These are phyloP conservation scores for Nephila pilipes DNA, from an alignment of 1,140 invertebrate species.

Conservation along the genomic window DNA sequence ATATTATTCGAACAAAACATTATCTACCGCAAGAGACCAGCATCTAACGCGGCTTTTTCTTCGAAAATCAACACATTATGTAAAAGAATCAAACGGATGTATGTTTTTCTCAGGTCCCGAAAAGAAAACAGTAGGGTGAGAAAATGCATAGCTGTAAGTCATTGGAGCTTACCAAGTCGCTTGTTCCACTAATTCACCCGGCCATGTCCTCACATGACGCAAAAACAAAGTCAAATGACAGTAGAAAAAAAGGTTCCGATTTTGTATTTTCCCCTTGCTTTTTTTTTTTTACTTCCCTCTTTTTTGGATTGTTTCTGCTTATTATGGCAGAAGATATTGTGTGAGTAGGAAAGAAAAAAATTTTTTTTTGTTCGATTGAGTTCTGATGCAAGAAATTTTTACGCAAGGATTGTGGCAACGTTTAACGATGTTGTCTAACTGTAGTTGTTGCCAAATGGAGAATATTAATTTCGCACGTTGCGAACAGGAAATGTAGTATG, in stretches of 20 bases:
- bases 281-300: too few species aligned
- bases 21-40: neutral
- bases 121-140: neutral
- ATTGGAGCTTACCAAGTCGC: neutral
- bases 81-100: too few species aligned
- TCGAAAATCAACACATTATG: too few species aligned
- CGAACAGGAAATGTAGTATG: neutral
- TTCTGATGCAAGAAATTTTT: neutral
- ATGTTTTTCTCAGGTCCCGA: too few species aligned
- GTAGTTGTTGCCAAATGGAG: neutral
- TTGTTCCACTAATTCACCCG: constrained; percentile 3
- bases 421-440: neutral
- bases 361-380: neutral
- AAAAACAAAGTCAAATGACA: neutral
- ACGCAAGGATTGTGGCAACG: neutral
- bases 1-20: neutral
- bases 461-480: neutral
- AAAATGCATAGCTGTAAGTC: neutral
- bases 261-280: too few species aligned
- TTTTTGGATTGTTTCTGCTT: neutral
- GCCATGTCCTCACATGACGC: neutral
- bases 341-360: neutral
- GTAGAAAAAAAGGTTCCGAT: too few species aligned
- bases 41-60: too few species aligned
- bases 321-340: neutral